Conservation (phyloP, 2,888 invertebrate genomes). For the Dicyrtomina minuta region DNA sequence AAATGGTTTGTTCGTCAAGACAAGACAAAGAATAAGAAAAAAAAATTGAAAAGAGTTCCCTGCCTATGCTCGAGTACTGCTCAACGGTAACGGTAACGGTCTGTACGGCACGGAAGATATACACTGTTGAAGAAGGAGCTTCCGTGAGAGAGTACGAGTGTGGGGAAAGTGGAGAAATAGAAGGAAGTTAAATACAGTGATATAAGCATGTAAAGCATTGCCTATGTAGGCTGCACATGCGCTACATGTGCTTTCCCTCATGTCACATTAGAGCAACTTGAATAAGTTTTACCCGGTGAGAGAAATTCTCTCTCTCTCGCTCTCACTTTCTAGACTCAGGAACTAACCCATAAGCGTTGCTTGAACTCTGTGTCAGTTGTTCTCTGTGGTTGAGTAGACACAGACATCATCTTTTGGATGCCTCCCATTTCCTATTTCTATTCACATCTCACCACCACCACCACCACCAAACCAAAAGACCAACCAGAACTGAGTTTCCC, state of each 20-base stretch:
- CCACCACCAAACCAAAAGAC: too few relatives aligned
- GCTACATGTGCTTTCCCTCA: not conserved
- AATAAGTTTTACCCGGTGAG: not conserved
- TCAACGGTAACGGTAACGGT: not conserved
- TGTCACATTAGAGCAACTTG: not conserved
- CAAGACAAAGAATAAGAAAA: not conserved
- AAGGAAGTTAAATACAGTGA: too few relatives aligned
- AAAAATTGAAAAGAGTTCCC: not conserved
- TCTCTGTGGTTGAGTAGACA: slow-evolving; percentile 10
- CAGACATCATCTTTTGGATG: slow-evolving; percentile 2
- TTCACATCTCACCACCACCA: too few relatives aligned
- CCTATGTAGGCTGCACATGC: slow-evolving; percentile 4
- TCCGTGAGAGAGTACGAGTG: too few relatives aligned
- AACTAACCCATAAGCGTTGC: not conserved
- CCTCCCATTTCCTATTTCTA: not conserved
- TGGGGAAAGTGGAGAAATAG: too few relatives aligned
- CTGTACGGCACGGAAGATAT: too few relatives aligned
- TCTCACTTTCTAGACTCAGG: not conserved
- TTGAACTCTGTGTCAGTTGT: slow-evolving; percentile 20
- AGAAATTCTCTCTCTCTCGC: too few relatives aligned
- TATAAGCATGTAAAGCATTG: too few relatives aligned
- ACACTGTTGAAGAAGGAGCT: too few relatives aligned
- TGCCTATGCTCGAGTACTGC: not conserved
- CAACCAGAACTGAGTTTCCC: too few relatives aligned
- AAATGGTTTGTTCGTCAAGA: too few relatives aligned